A percentile compares a stretch with the other conserved stretches of the same genome.
phyloP scores from a whole-genome alignment of 2,888 invertebrate species.

The Caenorhabditis macrosperma region DNA sequence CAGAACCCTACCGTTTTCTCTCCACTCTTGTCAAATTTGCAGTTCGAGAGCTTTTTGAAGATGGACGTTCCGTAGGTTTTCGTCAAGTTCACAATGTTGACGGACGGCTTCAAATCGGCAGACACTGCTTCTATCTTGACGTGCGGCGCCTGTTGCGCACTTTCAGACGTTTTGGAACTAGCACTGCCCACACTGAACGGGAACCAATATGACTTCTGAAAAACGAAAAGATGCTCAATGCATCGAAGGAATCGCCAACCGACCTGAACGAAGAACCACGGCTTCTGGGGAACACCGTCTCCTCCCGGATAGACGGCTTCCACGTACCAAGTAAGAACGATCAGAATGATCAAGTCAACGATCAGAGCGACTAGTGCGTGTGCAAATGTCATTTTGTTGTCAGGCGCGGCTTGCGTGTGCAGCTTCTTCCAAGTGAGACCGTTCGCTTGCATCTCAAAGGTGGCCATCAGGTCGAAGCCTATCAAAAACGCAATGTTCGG shows the following conservation, averaged over 20 bases:
- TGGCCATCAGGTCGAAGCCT: conserved; percentile 69
- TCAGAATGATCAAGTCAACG: conserved; percentile 84
- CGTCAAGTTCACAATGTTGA: conserved; percentile 69
- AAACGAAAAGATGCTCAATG: conserved; percentile 80
- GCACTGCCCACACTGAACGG: conserved; percentile 57
- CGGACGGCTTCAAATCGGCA: conserved; percentile 50
- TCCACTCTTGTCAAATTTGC: conserved; percentile 69
- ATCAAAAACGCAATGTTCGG: conserved; percentile 72
- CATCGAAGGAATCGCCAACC: too few relatives aligned
- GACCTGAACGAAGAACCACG: conserved; percentile 87
- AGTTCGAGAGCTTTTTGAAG: conserved; percentile 75
- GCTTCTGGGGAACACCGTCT: conserved; percentile 87
- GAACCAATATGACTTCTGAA: conserved; percentile 76
- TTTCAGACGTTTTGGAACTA: too few relatives aligned
- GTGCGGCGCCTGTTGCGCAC: conserved; percentile 5
- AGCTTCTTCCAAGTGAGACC: conserved; percentile 72
- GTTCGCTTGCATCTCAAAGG: conserved; percentile 73
- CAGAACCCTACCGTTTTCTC: conserved; percentile 50
- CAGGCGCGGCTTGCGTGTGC: conserved; percentile 64
- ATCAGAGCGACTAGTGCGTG: conserved; percentile 68
- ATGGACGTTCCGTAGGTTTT: conserved; percentile 74
- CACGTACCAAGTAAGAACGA: conserved; percentile 88
- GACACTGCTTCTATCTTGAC: conserved; percentile 53
- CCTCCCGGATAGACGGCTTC: conserved; percentile 89
- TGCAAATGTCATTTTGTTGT: conserved; percentile 70